Evolutionary conservation across 2,797 vertebrate species (phyloP).

Genomic region (Discoglossus pictus): DNA sequence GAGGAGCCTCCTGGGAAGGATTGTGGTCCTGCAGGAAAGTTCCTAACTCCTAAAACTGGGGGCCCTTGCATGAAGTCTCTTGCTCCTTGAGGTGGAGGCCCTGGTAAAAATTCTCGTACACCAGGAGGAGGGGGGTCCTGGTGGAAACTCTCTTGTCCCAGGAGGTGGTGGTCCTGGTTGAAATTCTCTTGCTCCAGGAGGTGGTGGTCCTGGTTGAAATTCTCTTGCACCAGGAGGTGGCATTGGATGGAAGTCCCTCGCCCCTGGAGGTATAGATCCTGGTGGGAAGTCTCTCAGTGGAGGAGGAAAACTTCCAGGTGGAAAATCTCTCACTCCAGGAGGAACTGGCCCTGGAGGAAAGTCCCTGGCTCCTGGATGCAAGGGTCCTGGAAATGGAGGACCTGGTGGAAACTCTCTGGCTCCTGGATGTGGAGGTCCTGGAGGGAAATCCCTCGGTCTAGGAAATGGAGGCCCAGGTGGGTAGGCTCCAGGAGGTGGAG

Average conservation of each 20-base stretch:
- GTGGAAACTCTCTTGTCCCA: not conserved
- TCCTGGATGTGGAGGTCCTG: slow-evolving; percentile 57
- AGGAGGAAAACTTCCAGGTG: slow-evolving; percentile 16
- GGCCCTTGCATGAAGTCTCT: slow-evolving; percentile 34
- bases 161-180: slow-evolving; percentile 55
- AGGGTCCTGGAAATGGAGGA: slow-evolving; percentile 34
- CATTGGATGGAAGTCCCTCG: slow-evolving; percentile 19
- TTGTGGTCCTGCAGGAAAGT: slow-evolving; percentile 51
- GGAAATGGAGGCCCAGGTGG: not conserved
- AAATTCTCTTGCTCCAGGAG: slow-evolving; percentile 63
- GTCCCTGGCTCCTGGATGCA: slow-evolving; percentile 9
- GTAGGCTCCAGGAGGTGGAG: slow-evolving; percentile 55
- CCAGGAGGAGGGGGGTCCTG: slow-evolving; percentile 53
- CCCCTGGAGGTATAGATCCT: slow-evolving; percentile 2
- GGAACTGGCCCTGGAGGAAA: not conserved
- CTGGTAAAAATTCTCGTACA: not conserved
- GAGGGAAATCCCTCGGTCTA: slow-evolving; percentile 19
- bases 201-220: slow-evolving; percentile 52
- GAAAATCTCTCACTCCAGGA: slow-evolving; percentile 16
- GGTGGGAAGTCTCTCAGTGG: slow-evolving; percentile 17
- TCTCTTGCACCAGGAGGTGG: slow-evolving; percentile 39
- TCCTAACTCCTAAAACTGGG: not conserved
- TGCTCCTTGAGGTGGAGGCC: not conserved
- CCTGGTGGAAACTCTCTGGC: slow-evolving; percentile 66
- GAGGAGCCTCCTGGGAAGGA: slow-evolving; percentile 63